Evolutionary conservation across 2,113 vertebrate genomes (phyloP), one percentile per base, ranked within the genome.

Genomic region (Vicugna pacos): DNA sequence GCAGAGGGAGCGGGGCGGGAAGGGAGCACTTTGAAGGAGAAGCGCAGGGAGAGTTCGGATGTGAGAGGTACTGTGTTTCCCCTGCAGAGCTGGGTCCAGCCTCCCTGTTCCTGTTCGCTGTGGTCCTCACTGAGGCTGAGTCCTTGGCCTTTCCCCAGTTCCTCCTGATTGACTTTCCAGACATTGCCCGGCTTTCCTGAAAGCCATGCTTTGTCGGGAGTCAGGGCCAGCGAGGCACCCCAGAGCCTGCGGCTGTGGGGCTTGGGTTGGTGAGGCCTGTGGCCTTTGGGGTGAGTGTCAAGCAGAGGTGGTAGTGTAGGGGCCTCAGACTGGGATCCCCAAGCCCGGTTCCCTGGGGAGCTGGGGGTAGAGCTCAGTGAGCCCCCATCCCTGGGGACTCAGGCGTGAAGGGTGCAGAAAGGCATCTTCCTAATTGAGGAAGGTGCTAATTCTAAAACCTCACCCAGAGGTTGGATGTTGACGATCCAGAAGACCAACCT

Each of bases 401-500:
- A 0, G 42, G 64, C 24, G 6, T 56, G 32, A 62, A 76, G 89
- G 35, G 12, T 65, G 9, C 73, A 95, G 95, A 69, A 77, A 92
- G 42, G 56, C 52, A 79, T 93, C 94, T 69, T 88, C 22, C 50
- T 79, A n/a, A 75, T 79, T 97, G n/a, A 42, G 56, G 38, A 67
- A 70, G 46, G n/a, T 54, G 16, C 35, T n/a, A 8, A 77, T 91
- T 95, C 93, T 38, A 64, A 54, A 85, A 64, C 14, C 35, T 76
- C 38, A 8, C 48, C 86, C 8, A 1, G 62, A 87, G 60, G 48
- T 30, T 67, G 62, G 30, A 48, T 79, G 89, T 26, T 60, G 38
- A 65, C 0, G 4, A 60, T 95, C 30, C 42, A 90, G 60, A 89
- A 95, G 75, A 70, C 94, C 89, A 92, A 72, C 93, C 98, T 95